Evolutionary conservation across 1,140 invertebrate species (phyloP).

Genomic region (Trigoniulus corallinus): DNA sequence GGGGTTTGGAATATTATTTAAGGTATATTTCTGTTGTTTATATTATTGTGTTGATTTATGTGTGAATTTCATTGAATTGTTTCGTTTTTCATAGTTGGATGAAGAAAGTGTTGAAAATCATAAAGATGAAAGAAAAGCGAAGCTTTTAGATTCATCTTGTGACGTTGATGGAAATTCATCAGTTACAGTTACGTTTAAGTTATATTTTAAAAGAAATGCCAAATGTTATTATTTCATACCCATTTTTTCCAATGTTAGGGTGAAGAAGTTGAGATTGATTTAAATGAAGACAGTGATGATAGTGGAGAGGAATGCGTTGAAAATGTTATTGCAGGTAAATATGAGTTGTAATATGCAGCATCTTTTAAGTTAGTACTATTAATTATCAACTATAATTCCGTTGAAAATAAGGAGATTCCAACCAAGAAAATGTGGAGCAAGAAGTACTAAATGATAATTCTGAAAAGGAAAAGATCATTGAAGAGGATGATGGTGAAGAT

Average conservation of each 20-base stretch:
- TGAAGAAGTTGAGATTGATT: constrained; percentile 21
- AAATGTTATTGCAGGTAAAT: not conserved
- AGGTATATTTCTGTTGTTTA: no score
- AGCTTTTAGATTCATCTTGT: constrained; percentile 20
- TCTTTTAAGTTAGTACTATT: no score
- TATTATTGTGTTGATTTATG: not conserved
- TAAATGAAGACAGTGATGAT: constrained; percentile 16
- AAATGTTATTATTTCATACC: no score
- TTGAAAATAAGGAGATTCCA: not conserved
- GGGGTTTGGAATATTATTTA: constrained; percentile 69
- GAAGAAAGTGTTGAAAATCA: constrained; percentile 25
- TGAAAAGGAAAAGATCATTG: no score
- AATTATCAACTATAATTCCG: not conserved
- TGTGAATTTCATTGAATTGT: not conserved
- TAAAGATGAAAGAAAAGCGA: constrained; percentile 25
- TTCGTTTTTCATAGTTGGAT: constrained; percentile 21
- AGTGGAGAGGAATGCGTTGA: constrained; percentile 2
- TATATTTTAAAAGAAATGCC: no score
- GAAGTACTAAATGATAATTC: not conserved
- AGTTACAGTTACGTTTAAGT: no score
- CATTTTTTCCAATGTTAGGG: no score
- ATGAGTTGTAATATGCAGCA: no score
- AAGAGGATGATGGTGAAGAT: not conserved
- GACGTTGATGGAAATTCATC: no score
- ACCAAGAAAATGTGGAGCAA: not conserved